These are phyloP conservation scores for Chrysina gloriosa DNA, from an alignment of 2,888 invertebrate species.

Conservation along the genomic window DNA sequence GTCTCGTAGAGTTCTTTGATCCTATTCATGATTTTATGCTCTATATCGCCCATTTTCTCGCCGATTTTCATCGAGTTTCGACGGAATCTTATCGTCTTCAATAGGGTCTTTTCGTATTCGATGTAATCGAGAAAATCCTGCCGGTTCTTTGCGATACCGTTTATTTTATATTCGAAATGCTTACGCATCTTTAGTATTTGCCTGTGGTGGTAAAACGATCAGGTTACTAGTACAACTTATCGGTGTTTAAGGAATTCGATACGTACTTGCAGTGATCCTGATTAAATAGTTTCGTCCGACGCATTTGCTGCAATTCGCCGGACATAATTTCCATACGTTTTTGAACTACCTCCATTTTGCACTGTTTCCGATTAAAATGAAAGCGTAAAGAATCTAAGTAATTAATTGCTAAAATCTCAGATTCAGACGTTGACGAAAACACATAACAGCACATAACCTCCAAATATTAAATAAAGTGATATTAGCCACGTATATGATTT, in stretches of 20 bases:
- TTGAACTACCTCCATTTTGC: conserved; percentile 68
- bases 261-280: conserved; percentile 77
- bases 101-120: conserved; percentile 76
- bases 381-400: no score
- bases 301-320: conserved; percentile 84
- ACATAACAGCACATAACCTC: no score
- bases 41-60: conserved; percentile 74
- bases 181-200: conserved; percentile 76
- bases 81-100: conserved; percentile 74
- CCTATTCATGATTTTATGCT: conserved; percentile 76
- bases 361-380: no score
- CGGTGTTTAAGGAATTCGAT: background rate
- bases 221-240: background rate
- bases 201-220: conserved; percentile 63
- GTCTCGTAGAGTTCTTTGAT: conserved; percentile 81
- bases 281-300: conserved; percentile 76
- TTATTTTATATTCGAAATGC: conserved; percentile 79
- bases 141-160: conserved; percentile 74
- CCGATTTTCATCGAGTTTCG: conserved; percentile 69
- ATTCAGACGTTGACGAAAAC: no score
- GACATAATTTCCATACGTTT: conserved; percentile 82
- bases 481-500: no score
- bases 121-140: conserved; percentile 79
- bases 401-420: no score
- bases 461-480: no score